phyloP scores from a whole-genome alignment of 2,888 invertebrate genomes.

The Elgonia sp. region DNA sequence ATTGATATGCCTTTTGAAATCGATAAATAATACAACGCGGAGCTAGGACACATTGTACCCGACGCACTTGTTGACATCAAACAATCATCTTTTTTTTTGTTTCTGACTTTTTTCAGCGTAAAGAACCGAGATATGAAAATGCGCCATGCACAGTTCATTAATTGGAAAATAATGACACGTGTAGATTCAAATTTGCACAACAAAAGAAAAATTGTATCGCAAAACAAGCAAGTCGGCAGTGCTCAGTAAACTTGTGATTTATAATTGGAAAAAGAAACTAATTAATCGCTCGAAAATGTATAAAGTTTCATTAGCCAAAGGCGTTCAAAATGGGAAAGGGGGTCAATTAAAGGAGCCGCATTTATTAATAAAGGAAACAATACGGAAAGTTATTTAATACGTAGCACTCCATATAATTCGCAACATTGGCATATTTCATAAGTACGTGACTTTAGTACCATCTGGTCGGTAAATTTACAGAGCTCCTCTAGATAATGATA shows the following conservation, averaged over 20 bases:
- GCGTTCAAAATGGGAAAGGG: background rate
- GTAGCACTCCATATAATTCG: constrained; percentile 54
- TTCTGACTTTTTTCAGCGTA: background rate
- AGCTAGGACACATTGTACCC: constrained; percentile 34
- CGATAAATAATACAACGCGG: constrained; percentile 50
- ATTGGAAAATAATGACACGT: constrained; percentile 15
- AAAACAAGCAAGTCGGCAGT: background rate
- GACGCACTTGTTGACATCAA: constrained; percentile 52
- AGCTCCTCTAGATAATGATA: constrained; percentile 67
- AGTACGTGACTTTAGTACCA: constrained; percentile 73
- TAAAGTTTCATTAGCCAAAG: constrained; percentile 4
- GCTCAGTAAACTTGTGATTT: constrained; percentile 5
- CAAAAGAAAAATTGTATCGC: background rate
- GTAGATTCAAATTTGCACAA: background rate
- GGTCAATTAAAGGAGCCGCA: constrained; percentile 34
- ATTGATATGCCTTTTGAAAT: constrained; percentile 60
- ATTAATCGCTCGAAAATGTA: constrained; percentile 10
- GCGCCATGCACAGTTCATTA: constrained; percentile 3
- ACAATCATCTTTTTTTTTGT: constrained; percentile 12
- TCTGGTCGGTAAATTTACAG: constrained; percentile 69
- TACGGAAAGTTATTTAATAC: constrained; percentile 52
- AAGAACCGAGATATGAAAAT: background rate
- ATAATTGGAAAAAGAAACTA: constrained; percentile 26
- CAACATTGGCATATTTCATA: constrained; percentile 69
- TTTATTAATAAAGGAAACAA: constrained; percentile 46